phyloP scores from a whole-genome alignment of 2,113 vertebrate species.

The Motacilla tschutschensis region DNA sequence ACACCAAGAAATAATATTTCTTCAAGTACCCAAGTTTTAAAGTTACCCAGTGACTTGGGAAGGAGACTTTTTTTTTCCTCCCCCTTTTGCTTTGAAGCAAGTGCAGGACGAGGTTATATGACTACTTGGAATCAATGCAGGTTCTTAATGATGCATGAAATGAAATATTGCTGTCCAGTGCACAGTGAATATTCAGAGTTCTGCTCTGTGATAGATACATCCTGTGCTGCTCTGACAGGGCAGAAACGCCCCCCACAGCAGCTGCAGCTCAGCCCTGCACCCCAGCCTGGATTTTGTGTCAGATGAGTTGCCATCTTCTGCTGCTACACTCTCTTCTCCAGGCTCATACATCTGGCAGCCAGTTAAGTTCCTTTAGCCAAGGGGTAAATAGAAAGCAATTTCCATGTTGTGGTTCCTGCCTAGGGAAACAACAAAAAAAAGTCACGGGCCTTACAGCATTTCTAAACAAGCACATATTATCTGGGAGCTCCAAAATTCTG shows the following conservation, averaged over 20 bases:
- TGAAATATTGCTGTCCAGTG: slow-evolving; percentile 47
- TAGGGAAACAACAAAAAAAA: background rate
- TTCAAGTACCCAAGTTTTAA: background rate
- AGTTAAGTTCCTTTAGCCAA: background rate
- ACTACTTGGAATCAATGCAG: slow-evolving; percentile 40
- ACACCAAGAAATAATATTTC: background rate
- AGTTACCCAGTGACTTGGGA: background rate
- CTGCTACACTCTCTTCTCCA: background rate
- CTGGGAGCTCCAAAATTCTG: background rate
- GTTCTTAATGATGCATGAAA: slow-evolving; percentile 57
- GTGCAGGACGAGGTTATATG: slow-evolving; percentile 4
- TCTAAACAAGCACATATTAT: background rate
- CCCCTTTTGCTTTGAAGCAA: background rate
- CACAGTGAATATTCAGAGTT: slow-evolving; percentile 23
- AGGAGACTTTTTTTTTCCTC: background rate
- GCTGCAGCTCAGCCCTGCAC: background rate
- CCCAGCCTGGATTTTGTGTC: background rate
- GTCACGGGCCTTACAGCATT: background rate
- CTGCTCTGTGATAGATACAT: slow-evolving; percentile 2
- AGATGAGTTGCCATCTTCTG: background rate
- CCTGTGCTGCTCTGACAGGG: background rate
- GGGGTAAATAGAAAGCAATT: background rate
- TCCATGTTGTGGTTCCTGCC: background rate
- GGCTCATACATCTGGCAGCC: background rate
- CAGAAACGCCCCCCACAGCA: background rate